These are phyloP conservation scores for Psilopsiagon aymara DNA, from an alignment of 2,113 vertebrate species.

Conservation along the genomic window DNA sequence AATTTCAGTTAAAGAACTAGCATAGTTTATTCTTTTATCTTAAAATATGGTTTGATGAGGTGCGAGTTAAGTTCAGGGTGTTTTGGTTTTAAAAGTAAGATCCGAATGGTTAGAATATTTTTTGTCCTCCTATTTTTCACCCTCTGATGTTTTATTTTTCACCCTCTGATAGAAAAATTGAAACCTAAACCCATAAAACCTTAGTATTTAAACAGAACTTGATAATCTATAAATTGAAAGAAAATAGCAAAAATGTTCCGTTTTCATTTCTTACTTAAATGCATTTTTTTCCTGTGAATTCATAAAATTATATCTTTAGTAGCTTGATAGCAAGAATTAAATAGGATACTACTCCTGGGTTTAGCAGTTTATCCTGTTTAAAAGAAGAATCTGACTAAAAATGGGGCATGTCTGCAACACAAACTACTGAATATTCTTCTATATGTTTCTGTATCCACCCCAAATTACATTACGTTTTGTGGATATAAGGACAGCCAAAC, in stretches of 20 bases:
- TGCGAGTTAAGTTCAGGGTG: not conserved
- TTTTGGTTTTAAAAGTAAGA: not conserved
- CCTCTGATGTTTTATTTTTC: not conserved
- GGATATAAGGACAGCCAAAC: not conserved
- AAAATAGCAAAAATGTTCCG: not conserved
- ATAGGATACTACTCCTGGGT: not conserved
- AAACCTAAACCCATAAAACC: not conserved
- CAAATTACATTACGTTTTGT: not conserved
- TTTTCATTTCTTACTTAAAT: not conserved
- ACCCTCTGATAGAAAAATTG: not conserved
- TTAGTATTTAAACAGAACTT: not conserved
- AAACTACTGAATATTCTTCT: not conserved
- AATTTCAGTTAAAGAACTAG: not conserved
- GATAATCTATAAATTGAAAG: not conserved
- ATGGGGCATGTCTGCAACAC: not conserved
- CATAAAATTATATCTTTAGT: not conserved
- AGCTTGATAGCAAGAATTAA: not conserved
- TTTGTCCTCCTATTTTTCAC: not conserved
- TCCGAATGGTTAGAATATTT: not conserved
- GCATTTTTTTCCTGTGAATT: not conserved
- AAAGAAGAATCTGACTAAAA: not conserved
- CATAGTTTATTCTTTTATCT: not conserved
- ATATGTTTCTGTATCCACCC: not conserved
- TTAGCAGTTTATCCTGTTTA: not conserved
- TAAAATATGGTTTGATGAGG: not conserved